These are phyloP conservation scores for Hemistola chrysoprasaria DNA, from an alignment of 2,888 invertebrate species.

Conservation along the genomic window DNA sequence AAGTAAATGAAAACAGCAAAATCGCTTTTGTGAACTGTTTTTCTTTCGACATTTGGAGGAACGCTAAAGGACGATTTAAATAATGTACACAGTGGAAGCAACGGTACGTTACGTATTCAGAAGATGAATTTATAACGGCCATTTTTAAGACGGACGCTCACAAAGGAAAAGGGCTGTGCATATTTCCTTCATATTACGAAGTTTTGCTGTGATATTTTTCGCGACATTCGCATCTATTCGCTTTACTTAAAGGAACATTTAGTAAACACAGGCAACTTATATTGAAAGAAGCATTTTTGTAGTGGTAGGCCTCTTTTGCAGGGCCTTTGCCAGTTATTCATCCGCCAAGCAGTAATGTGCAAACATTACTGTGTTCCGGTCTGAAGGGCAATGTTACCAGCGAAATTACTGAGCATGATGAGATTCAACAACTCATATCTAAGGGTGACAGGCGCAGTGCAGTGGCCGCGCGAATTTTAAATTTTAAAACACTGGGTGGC, in stretches of 20 bases:
- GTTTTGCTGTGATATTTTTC: slow-evolving; percentile 27
- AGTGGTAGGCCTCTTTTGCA: no score
- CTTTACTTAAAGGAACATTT: slow-evolving; percentile 23
- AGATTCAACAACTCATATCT: no score
- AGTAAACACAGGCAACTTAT: no score
- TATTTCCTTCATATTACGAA: slow-evolving; percentile 31
- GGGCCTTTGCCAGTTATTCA: no score
- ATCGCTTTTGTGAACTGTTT: slow-evolving; percentile 73
- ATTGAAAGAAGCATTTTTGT: no score
- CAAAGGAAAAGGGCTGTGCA: slow-evolving; percentile 29
- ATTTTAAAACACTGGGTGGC: no score
- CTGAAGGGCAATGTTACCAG: no score
- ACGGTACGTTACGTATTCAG: slow-evolving; percentile 47
- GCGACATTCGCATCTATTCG: slow-evolving; percentile 14
- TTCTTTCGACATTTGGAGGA: slow-evolving; percentile 54
- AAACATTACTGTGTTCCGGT: no score
- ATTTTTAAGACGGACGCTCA: slow-evolving; percentile 34
- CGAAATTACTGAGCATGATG: no score
- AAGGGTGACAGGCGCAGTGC: no score
- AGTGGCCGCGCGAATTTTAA: no score
- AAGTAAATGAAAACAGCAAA: slow-evolving; percentile 78
- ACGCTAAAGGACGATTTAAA: slow-evolving; percentile 48
- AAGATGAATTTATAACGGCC: slow-evolving; percentile 40
- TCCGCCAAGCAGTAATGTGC: no score
- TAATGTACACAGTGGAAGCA: slow-evolving; percentile 42